Base-by-base conservation (phyloP, 2,888 invertebrate genomes). In the Parnassius glacialis region DNA sequence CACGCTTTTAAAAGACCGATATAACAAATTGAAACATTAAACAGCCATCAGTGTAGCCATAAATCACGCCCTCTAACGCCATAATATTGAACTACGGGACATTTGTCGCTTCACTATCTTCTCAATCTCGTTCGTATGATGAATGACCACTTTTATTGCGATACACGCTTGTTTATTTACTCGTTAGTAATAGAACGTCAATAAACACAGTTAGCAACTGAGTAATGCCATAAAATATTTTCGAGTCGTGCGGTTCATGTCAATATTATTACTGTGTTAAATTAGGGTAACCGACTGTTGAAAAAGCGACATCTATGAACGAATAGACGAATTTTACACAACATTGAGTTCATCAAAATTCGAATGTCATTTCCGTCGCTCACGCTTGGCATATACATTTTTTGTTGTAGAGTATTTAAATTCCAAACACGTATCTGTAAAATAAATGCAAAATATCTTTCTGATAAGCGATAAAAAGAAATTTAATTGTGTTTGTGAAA, bases 1-100 rank as follows among this genome's bases (percentile, higher is more conserved):
- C 25, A 84, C 82, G 78, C 75, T 78, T 76, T 78, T 80, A 79
- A 85, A 85, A 85, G 76, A 81, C 70, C 78, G 76, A 81, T 80
- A 78, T 81, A 80, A 80, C 82, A 80, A 84, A 84, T 84, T 83
- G 76, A 83, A 80, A 76, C 81, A 80, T 84, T 68, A 70, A 70
- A 66, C 64, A 59, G 74, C 69, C 80, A 76, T 84, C 84, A 83
- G 78, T 79, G 75, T 74, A 74, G 72, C 76, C 78, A 76, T 84
- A 83, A 85, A 87, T 85, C 84, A 83, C 85, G 85, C 85, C 88
- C 83, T 87, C 88, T 88, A 81, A 70, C 78, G 79, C 70, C 66
- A 67, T 67, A 73, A 74, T 71, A 73, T 69, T 73, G 81, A 83
- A 87, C 85, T 83, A 81, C 74, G 70, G 70, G 68, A 75, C 75